These are phyloP conservation scores for Cyaniris semiargus DNA, from an alignment of 2,888 invertebrate species.

Conservation along the genomic window DNA sequence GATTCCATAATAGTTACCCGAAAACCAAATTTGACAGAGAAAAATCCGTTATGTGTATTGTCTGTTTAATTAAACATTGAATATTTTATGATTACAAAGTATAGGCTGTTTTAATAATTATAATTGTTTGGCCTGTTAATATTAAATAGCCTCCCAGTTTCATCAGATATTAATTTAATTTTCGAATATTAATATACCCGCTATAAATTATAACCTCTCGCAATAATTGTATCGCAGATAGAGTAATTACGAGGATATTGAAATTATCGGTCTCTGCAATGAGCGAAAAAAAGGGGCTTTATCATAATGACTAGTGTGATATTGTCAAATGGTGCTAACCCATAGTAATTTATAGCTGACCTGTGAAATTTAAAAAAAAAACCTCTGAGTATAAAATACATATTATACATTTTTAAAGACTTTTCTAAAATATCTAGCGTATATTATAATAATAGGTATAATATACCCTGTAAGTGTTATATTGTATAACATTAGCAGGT, in stretches of 20 bases:
- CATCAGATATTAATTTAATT: slow-evolving; percentile 8
- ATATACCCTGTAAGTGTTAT: not conserved
- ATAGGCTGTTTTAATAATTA: not conserved
- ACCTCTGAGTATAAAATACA: not conserved
- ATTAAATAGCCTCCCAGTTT: not conserved
- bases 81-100: not conserved
- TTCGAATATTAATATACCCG: not conserved
- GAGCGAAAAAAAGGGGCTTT: not conserved
- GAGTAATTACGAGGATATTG: not conserved
- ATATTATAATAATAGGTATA: no score
- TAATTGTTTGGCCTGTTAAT: not conserved
- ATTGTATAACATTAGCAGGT: not conserved
- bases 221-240: not conserved
- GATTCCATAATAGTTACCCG: not conserved
- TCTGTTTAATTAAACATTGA: not conserved
- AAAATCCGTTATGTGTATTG: not conserved
- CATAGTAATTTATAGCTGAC: not conserved
- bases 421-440: not conserved
- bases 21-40: not conserved
- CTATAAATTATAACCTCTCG: not conserved
- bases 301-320: not conserved
- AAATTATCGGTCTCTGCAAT: not conserved
- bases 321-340: not conserved
- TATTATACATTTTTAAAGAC: not conserved
- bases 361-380: no score